phyloP scores from a whole-genome alignment of 2,797 vertebrate genomes.

The Alca torda region DNA sequence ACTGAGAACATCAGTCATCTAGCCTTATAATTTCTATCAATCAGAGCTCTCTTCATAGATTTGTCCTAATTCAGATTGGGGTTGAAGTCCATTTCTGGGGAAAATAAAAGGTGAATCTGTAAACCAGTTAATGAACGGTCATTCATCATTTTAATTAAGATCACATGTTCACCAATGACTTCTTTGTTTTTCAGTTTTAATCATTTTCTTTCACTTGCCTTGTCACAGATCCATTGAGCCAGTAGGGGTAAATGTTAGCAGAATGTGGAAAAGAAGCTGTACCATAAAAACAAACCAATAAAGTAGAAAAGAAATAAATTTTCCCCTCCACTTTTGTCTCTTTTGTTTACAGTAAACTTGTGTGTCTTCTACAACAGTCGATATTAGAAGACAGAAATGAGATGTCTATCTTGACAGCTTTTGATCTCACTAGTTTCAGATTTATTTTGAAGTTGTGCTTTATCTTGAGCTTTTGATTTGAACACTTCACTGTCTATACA shows the following conservation, averaged over 20 bases:
- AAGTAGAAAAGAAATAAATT: fast-evolving
- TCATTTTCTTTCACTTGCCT: background rate
- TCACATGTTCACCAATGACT: background rate
- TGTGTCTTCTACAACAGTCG: background rate
- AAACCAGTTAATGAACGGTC: background rate
- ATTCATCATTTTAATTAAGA: background rate
- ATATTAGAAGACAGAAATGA: background rate
- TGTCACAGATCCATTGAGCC: background rate
- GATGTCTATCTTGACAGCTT: background rate
- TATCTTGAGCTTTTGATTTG: background rate
- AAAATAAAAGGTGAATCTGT: background rate
- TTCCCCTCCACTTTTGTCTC: background rate
- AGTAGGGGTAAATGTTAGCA: background rate
- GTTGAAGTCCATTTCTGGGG: background rate
- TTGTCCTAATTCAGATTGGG: background rate
- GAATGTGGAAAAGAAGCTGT: background rate
- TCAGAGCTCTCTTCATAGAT: background rate
- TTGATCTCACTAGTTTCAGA: background rate
- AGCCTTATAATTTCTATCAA: background rate
- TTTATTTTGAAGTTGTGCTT: conserved; percentile 9
- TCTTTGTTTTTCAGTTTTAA: background rate
- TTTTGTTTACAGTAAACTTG: background rate
- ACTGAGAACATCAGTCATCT: background rate
- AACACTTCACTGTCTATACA: background rate
- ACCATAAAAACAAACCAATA: background rate